Conservation (phyloP, 1,140 invertebrate species). For the Diabrotica undecimpunctata region DNA sequence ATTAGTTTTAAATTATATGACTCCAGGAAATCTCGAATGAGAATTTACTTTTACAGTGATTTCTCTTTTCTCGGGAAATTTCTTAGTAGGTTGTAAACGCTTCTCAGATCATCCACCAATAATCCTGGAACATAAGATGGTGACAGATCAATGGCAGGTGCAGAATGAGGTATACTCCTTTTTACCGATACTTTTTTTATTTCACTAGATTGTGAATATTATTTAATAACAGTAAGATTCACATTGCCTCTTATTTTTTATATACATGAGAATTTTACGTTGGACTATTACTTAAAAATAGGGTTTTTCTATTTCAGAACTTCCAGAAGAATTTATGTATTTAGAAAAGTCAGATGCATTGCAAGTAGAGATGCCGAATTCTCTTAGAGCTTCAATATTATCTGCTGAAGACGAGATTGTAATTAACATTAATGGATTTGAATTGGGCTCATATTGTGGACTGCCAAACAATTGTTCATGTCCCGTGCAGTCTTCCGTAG, state of each 20-base stretch:
- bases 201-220: background rate
- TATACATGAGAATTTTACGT: background rate
- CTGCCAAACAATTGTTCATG: constrained; percentile 37
- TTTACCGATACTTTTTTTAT: too few relatives aligned
- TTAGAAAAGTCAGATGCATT: constrained; percentile 37
- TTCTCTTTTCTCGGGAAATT: too few relatives aligned
- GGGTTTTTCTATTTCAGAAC: constrained; percentile 27
- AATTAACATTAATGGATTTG: constrained; percentile 33
- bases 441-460: constrained; percentile 34
- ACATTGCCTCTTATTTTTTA: background rate
- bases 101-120: background rate
- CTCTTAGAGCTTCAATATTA: constrained; percentile 27
- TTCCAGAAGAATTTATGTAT: constrained; percentile 40
- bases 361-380: constrained; percentile 31
- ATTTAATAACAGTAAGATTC: background rate
- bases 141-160: too few relatives aligned
- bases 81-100: too few relatives aligned
- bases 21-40: too few relatives aligned
- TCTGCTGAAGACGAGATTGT: constrained; percentile 32
- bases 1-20: too few relatives aligned
- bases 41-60: too few relatives aligned
- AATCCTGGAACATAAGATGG: too few relatives aligned
- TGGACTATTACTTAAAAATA: background rate
- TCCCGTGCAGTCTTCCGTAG: constrained; percentile 35
- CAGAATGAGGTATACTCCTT: too few relatives aligned